These are phyloP conservation scores for Nephrotoma appendiculata DNA, from an alignment of 2,888 invertebrate genomes.

Conservation along the genomic window DNA sequence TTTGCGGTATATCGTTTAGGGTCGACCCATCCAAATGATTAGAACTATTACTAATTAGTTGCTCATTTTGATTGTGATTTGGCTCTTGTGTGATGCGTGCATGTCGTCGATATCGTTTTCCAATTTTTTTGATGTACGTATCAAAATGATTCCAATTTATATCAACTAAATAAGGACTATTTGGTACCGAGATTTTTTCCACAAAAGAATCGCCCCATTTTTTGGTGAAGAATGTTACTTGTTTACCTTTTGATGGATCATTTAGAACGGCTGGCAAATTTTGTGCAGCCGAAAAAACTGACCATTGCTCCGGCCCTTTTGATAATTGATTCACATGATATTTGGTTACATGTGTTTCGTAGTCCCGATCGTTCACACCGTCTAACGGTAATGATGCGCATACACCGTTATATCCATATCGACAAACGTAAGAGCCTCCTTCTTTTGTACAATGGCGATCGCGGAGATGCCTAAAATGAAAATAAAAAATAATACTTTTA, in stretches of 20 bases:
- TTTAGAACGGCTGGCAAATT: constrained; percentile 92
- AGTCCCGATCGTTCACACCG: constrained; percentile 76
- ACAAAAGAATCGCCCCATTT: constrained; percentile 96
- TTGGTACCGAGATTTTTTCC: constrained; percentile 61
- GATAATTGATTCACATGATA: constrained; percentile 37
- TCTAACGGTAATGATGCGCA: constrained; percentile 79
- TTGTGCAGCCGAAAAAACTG: constrained; percentile 71
- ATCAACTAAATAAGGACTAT: constrained; percentile 69
- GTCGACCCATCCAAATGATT: constrained; percentile 12
- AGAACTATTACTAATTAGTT: constrained; percentile 13
- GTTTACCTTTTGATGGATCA: constrained; percentile 85
- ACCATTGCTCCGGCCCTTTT: constrained; percentile 36
- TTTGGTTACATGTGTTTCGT: constrained; percentile 69
- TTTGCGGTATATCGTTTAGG: constrained; percentile 61
- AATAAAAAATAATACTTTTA: constrained; percentile 13
- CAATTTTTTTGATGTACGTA: constrained; percentile 66
- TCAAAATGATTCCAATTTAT: constrained; percentile 76
- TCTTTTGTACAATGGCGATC: constrained; percentile 69
- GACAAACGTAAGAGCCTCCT: constrained; percentile 74
- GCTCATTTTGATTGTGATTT: not conserved
- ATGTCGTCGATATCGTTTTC: constrained; percentile 48
- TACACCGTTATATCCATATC: constrained; percentile 75
- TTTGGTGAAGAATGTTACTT: constrained; percentile 85
- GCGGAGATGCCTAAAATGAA: constrained; percentile 51
- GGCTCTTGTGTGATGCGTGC: constrained; percentile 29